phyloP scores from a whole-genome alignment of 2,113 vertebrate genomes.

The Neofelis nebulosa region DNA sequence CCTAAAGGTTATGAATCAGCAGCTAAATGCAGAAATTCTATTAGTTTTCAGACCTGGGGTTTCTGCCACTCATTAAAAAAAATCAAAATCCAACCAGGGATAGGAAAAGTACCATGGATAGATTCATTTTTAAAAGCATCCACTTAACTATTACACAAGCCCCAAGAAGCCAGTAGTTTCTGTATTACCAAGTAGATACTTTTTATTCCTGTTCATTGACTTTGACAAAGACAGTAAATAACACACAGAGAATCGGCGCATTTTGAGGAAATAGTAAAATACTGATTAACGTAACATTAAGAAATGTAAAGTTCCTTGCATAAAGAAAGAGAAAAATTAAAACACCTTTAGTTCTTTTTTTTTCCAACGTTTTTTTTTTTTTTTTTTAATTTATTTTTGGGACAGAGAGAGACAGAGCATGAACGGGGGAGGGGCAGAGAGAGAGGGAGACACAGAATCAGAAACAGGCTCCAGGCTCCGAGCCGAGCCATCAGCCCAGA shows the following conservation, averaged over 20 bases:
- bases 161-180: conserved; percentile 68
- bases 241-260: conserved; percentile 74
- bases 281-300: conserved; percentile 65
- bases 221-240: conserved; percentile 81
- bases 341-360: conserved; percentile 68
- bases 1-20: conserved; percentile 85
- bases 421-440: no score
- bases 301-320: conserved; percentile 73
- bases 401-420: no score
- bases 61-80: conserved; percentile 86
- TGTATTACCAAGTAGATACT: conserved; percentile 76
- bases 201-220: conserved; percentile 74
- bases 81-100: conserved; percentile 85
- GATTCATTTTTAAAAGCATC: conserved; percentile 80
- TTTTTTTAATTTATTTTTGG: no score
- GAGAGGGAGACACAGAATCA: no score
- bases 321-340: conserved; percentile 76
- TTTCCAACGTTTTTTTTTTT: no score
- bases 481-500: no score
- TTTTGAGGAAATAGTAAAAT: conserved; percentile 83
- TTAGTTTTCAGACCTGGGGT: conserved; percentile 85
- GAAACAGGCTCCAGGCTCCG: no score
- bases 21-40: conserved; percentile 87
- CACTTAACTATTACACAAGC: conserved; percentile 72
- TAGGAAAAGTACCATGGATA: conserved; percentile 77